Evolutionary conservation across 2,113 vertebrate species (phyloP).

Genomic region (Malurus melanocephalus): DNA sequence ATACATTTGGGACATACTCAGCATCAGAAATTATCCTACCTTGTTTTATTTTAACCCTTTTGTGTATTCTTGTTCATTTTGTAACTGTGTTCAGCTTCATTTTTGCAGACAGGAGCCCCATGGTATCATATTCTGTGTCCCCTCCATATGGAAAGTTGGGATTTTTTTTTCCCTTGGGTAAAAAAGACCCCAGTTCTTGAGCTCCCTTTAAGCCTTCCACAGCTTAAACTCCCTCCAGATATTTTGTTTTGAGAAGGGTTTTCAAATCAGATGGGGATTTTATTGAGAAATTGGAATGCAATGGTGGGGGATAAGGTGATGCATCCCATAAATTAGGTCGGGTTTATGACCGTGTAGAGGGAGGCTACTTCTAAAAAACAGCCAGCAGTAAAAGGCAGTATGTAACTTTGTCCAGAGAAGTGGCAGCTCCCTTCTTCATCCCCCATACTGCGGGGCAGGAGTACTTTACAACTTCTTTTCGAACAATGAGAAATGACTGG

Average conservation of each 20-base stretch:
- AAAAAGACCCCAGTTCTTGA: not conserved
- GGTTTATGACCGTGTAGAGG: not conserved
- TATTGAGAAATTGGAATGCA: conserved; percentile 30
- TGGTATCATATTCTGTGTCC: not conserved
- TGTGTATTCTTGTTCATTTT: not conserved
- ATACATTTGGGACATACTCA: conserved; percentile 62
- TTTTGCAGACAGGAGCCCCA: not conserved
- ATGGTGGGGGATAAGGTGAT: not conserved
- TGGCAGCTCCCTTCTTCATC: not conserved
- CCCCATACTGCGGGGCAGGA: not conserved
- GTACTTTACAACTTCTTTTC: not conserved
- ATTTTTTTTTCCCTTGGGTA: not conserved
- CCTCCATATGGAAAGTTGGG: not conserved
- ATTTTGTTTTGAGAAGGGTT: conserved; percentile 10
- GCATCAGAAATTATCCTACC: conserved; percentile 23
- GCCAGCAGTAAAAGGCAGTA: not conserved
- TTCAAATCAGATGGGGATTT: not conserved
- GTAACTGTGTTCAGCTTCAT: not conserved
- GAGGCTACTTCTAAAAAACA: not conserved
- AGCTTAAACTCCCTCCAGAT: not conserved
- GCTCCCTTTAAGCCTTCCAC: conserved; percentile 1
- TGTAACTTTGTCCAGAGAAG: not conserved
- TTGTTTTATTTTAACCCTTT: conserved; percentile 63
- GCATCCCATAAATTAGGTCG: not conserved
- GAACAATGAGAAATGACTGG: not conserved